phyloP scores from a whole-genome alignment of 2,113 vertebrate species.

The Casuarius casuarius region DNA sequence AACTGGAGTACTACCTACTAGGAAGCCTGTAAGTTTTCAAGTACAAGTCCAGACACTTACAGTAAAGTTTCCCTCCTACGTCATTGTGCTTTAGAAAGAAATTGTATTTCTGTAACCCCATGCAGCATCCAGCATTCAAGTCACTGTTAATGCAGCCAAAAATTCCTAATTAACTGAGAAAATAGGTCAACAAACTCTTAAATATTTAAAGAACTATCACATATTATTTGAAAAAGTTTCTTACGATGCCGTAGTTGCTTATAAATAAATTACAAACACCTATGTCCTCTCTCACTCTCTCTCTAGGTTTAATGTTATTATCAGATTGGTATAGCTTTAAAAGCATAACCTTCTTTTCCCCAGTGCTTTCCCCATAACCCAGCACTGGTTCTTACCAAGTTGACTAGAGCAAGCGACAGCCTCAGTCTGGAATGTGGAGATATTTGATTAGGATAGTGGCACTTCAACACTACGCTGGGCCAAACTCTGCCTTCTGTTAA shows the following conservation, averaged over 20 bases:
- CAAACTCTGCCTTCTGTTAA: conserved; percentile 7
- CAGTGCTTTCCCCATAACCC: background rate
- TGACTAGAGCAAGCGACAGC: background rate
- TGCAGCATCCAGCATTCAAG: conserved; percentile 30
- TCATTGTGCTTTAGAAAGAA: conserved; percentile 11
- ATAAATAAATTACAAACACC: conserved; percentile 71
- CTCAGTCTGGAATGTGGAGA: background rate
- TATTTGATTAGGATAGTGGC: background rate
- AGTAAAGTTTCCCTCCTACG: background rate
- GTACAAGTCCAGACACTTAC: background rate
- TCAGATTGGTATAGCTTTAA: background rate
- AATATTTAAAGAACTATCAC: conserved; percentile 77
- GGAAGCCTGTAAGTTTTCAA: background rate
- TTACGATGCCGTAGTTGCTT: conserved; percentile 51
- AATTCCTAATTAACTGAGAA: conserved; percentile 74
- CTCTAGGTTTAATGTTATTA: background rate
- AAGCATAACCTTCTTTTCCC: background rate
- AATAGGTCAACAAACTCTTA: conserved; percentile 74
- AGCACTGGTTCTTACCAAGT: background rate
- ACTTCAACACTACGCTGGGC: background rate
- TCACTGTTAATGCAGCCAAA: conserved; percentile 56
- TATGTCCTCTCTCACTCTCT: background rate
- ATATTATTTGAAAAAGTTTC: conserved; percentile 68
- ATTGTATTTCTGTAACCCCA: background rate
- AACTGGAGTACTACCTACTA: background rate